Conservation (phyloP, 2,888 invertebrate genomes). For the Drosophila falleni region DNA sequence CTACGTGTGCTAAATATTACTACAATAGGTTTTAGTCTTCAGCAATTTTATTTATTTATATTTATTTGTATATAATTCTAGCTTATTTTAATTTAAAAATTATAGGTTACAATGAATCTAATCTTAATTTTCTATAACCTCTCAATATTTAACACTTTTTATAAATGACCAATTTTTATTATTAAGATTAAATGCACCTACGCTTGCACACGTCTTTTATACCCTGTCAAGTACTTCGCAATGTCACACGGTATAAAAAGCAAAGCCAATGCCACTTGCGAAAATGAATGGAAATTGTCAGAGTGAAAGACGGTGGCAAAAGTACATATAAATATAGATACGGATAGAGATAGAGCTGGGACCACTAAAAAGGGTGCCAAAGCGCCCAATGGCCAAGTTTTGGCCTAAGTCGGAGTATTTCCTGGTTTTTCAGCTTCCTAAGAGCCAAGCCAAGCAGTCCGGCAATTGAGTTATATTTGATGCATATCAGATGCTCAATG, state of each 20-base stretch:
- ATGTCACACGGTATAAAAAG: slow-evolving; percentile 36
- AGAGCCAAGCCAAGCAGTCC: slow-evolving; percentile 62
- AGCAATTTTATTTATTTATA: no score
- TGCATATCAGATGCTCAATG: slow-evolving; percentile 79
- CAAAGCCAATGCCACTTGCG: slow-evolving; percentile 70
- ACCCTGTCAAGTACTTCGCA: background rate
- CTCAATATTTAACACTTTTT: background rate
- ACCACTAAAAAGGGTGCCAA: slow-evolving; percentile 44
- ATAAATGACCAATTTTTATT: no score
- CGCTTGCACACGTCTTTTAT: background rate
- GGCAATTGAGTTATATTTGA: slow-evolving; percentile 80
- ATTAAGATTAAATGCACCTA: background rate
- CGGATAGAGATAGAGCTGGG: slow-evolving; percentile 23
- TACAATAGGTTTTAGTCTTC: no score
- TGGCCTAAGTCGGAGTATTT: slow-evolving; percentile 69
- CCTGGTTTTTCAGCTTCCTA: slow-evolving; percentile 75
- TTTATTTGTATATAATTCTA: no score
- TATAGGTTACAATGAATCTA: no score
- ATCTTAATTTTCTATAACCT: no score
- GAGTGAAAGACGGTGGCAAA: slow-evolving; percentile 37
- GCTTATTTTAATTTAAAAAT: no score
- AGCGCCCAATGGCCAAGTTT: slow-evolving; percentile 57
- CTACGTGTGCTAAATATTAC: no score
- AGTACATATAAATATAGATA: slow-evolving; percentile 59
- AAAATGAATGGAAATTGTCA: slow-evolving; percentile 75